A percentile compares a stretch with the other conserved stretches of the same genome.
These are phyloP conservation scores for Malacoraja senta DNA, from an alignment of 2,797 vertebrate species.

Conservation along the genomic window DNA sequence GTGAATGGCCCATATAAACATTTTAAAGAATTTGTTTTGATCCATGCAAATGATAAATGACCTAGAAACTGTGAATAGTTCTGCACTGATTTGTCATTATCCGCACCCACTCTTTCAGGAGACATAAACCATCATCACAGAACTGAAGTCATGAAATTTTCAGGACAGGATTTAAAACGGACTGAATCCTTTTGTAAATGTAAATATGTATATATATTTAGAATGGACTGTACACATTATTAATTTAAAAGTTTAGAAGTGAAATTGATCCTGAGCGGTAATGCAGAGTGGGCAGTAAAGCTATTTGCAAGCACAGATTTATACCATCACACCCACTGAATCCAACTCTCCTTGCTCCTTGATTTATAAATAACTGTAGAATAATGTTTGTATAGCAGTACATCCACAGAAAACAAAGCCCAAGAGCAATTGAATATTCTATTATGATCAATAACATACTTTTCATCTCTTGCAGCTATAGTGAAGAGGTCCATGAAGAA, in stretches of 20 bases:
- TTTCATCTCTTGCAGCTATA: constrained; percentile 57
- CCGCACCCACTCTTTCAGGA: neutral
- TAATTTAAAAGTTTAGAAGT: neutral
- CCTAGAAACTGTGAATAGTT: neutral
- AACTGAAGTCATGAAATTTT: neutral
- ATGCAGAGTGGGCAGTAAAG: neutral
- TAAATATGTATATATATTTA: neutral
- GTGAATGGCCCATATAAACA: neutral
- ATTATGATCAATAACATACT: neutral
- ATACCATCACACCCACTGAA: neutral
- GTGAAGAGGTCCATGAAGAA: constrained; percentile 80
- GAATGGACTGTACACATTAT: neutral
- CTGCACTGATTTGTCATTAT: neutral
- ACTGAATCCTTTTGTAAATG: neutral
- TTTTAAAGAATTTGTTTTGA: neutral
- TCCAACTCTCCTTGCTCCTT: neutral
- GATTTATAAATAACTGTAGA: neutral
- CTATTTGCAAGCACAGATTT: neutral
- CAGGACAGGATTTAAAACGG: neutral
- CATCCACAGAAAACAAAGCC: neutral
- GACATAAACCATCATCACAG: neutral
- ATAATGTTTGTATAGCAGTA: neutral
- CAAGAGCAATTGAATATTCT: neutral
- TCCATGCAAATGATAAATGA: neutral
- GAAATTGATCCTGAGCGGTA: neutral